Evolutionary conservation across 2,113 vertebrate genomes (phyloP), one percentile per base, ranked within the genome.

Genomic region (Larimichthys crocea): DNA sequence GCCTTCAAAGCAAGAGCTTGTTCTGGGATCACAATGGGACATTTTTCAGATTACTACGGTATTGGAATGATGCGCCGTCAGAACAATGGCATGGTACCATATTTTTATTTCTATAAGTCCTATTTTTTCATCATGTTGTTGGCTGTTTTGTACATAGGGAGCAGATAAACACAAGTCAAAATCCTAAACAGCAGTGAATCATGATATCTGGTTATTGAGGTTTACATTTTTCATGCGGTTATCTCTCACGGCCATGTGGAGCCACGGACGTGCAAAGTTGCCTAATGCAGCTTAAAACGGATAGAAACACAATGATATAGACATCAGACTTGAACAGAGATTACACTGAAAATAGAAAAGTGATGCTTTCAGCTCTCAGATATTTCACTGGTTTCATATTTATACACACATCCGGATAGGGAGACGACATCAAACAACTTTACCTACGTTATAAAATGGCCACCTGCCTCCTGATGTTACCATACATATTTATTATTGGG

Each of bases 191-290:
- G 20, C 35, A 76, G 5, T n/a, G 40, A 29, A 24, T 35, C 53
- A 50, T n/a, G 31, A 42, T 67, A 42, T 9, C 12, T 69, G 66
- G 14, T 29, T 29, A 52, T 7, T 26, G 71, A 55, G 29, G 57
- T 70, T 68, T 56, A 14, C 0, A 26, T 69, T 73, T 72, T 55
- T 53, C 55, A 20, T 5, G 46, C 40, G 0, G 6, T 82, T 73
- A 77, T 85, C 79, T 80, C 57, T 62, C 26, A 6, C 29, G 11
- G 15, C 60, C 79, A 68, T 22, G 64, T 46, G 72, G 64, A 48
- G 68, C 31, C 50, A n/a, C 53, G 10, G 10, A 22, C 40, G 42
- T 42, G 64, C 48, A 62, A 42, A 69, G 60, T n/a, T 62, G 29
- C 60, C 19, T 57, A 7, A 60, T 71, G 57, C 19, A 63, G 75